Evolutionary conservation across 2,888 invertebrate species (phyloP).

Genomic region (Drosophila mercatorum): DNA sequence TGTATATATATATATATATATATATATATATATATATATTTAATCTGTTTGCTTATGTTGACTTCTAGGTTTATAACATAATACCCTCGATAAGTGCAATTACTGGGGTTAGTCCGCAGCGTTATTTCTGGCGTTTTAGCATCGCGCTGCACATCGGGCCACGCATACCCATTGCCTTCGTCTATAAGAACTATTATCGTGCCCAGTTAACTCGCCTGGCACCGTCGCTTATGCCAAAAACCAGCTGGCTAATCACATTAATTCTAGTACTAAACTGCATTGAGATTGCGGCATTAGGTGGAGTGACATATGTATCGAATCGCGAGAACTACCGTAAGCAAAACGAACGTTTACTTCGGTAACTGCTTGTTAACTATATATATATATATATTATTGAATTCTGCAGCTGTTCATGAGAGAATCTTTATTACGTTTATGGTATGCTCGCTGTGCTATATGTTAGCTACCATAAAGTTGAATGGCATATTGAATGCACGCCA

Average conservation of each 20-base stretch:
- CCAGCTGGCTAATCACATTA: constrained; percentile 88
- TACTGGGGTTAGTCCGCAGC: constrained; percentile 96
- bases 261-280: constrained; percentile 93
- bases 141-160: constrained; percentile 97
- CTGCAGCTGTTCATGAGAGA: constrained; percentile 94
- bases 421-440: constrained; percentile 96
- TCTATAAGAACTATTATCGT: constrained; percentile 93
- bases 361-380: background rate
- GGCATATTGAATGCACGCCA: constrained; percentile 77
- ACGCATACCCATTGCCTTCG: constrained; percentile 93
- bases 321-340: constrained; percentile 97
- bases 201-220: constrained; percentile 84
- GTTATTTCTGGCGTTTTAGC: constrained; percentile 96
- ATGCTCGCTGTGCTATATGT: constrained; percentile 93
- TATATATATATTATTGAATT: constrained; percentile 56
- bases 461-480: constrained; percentile 88
- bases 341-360: background rate
- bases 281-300: constrained; percentile 94
- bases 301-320: constrained; percentile 97
- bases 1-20: constrained; percentile 79
- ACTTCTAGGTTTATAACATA: constrained; percentile 93
- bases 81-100: constrained; percentile 98
- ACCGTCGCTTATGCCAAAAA: constrained; percentile 82
- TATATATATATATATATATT: too few species aligned
- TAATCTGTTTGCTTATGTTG: background rate